Evolutionary conservation across 2,797 vertebrate genomes (phyloP), one percentile per base, ranked within the genome.

Genomic region (Sphenopsis melanotis): DNA sequence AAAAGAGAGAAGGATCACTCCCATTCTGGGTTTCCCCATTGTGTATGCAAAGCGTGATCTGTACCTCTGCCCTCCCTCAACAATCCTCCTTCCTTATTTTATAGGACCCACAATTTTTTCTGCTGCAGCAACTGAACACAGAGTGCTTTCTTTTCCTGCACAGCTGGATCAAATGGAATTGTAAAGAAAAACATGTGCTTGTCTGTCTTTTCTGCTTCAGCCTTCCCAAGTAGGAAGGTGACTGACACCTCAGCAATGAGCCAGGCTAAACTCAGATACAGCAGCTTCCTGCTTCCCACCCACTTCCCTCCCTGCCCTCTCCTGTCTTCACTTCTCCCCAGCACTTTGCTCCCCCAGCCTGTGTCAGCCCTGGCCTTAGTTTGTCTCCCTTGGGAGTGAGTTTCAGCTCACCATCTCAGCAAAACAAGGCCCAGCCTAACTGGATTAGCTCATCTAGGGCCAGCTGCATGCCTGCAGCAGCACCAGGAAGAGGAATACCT

Each of bases 31-130:
- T 72, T 26, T 64, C 11, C 11, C 37, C 24, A 6, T 7, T 65
- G 53, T 12, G 53, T 29, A 49, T 75, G 7, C 9, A 55, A 87
- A 63, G 11, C 17, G 30, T 52, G 47, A 42, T 29, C 34, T 42
- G 22, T 10, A 24, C 11, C 10, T 39, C 24, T 56, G 26, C 22
- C n/a, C 34, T 42, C 32, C n/a, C 16, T 52, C 22, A 76, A 59
- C 6, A 88, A 41, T 6, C 66, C 2, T 23, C 4, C 15, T 59
- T 49, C n/a, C 20, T 59, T 19, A 26, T 80, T 87, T 71, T 13
- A 4, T 36, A 72, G 6, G 2, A 2, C 5, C 3, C 1, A 10
- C 8, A 15, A 2, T 7, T n/a, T 83, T 39, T 83, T 44, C 46
- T 74, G 24, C 37, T 36, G 16, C 37, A 84, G 55, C 12, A 69